Evolutionary conservation across 92 coral and sea anemone species (phyloP).

Genomic region (Zoanthus sociatus): DNA sequence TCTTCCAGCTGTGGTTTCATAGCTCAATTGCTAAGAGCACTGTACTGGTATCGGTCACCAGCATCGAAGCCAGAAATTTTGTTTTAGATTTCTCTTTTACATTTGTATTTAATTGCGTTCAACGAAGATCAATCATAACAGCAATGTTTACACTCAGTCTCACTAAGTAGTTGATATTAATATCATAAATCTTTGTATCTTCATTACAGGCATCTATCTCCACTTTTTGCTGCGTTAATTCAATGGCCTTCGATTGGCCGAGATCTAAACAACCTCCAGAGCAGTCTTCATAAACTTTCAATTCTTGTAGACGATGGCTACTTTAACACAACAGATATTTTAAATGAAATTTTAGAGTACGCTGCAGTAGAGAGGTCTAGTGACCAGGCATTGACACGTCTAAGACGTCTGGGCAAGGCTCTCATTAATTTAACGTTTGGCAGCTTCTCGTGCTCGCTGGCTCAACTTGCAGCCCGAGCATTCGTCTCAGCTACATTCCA

Average conservation of each 20-base stretch:
- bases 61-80: too few species aligned
- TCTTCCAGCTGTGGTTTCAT: too few species aligned
- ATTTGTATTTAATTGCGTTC: too few species aligned
- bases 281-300: slow-evolving; percentile 50
- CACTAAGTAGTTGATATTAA: too few species aligned
- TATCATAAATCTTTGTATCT: too few species aligned
- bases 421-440: slow-evolving; percentile 74
- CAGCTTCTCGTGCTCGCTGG: slow-evolving; percentile 56
- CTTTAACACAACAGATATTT: slow-evolving; percentile 70
- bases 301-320: slow-evolving; percentile 74
- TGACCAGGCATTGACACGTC: slow-evolving; percentile 60
- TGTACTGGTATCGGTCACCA: too few species aligned
- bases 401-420: slow-evolving; percentile 53
- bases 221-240: slow-evolving; percentile 74
- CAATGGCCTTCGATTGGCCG: slow-evolving; percentile 78
- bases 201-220: slow-evolving; percentile 72
- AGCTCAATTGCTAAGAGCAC: too few species aligned
- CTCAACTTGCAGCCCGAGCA: slow-evolving; percentile 78
- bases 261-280: slow-evolving; percentile 27
- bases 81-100: too few species aligned
- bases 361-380: slow-evolving; percentile 55
- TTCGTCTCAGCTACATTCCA: slow-evolving; percentile 51
- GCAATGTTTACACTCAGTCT: too few species aligned
- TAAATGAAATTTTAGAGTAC: slow-evolving; percentile 75
- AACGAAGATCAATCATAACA: too few species aligned